Base-by-base conservation (phyloP, 2,797 vertebrate genomes). In the Sebastes trivittatus region DNA sequence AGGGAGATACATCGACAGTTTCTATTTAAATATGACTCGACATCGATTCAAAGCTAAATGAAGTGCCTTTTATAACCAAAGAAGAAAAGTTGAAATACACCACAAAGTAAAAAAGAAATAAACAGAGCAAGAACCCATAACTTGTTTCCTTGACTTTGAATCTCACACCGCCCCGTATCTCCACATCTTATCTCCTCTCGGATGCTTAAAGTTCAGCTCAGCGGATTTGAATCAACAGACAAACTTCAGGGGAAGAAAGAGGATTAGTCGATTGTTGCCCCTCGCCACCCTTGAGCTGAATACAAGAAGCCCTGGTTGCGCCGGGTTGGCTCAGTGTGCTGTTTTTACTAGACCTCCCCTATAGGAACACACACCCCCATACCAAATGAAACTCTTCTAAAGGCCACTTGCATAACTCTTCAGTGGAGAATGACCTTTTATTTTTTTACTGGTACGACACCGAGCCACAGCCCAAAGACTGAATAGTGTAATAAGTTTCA, bases 391-490 rank as follows among this genome's bases (percentile, higher is more conserved):
- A 79, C 86, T 85, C 70, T 80, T 81, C 75, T 88, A 95, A 96
- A 95, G 93, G 93, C 89, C 92, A 88, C 92, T 92, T 90, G 92
- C 89, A 91, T 94, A 94, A 91, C 90, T 95, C 85, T 84, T 84
- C 83, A 87, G 78, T 81, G 88, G 87, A 74, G 75, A 78, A 78
- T 95, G 93, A 96, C 95, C 95, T 96, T 96, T 95, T 80, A 69
- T 54, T 64, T 42, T 71, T 89, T 72, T 66, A 85, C 66, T 76
- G 63, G 54, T 86, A 52, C 27, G 55, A 90, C 85, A 80, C 86
- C 55, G 46, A 76, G 65, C 65, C 78, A 60, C 85, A 67, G 74
- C 69, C 69, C 34, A 56, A 27, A 76, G 42, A 80, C 60, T 55
- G 68, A 77, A 58, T 25, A 34, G 61, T 75, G 66, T 77, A 68